Conservation (phyloP, 1,140 invertebrate genomes). For the Sitobion miscanthi region DNA sequence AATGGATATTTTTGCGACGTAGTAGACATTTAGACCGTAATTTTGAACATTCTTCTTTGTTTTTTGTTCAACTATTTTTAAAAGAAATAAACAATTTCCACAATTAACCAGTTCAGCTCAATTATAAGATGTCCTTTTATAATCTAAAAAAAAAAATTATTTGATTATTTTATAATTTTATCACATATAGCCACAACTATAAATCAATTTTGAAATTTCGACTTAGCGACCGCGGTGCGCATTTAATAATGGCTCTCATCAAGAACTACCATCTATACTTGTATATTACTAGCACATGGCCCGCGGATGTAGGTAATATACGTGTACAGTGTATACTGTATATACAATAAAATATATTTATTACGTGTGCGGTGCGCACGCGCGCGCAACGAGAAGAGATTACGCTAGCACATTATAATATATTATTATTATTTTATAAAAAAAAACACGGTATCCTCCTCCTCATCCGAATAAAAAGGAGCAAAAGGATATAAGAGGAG, state of each 20-base stretch:
- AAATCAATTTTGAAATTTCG: background rate
- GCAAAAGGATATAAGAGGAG: conserved; percentile 15
- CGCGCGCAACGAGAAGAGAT: background rate
- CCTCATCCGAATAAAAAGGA: background rate
- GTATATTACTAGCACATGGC: background rate
- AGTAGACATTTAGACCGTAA: too few relatives aligned
- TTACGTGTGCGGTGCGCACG: background rate
- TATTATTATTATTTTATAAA: conserved; percentile 15
- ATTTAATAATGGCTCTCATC: background rate
- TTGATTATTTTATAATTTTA: too few relatives aligned
- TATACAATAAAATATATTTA: background rate
- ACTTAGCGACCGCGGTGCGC: background rate
- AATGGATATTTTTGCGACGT: too few relatives aligned
- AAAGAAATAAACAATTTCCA: too few relatives aligned
- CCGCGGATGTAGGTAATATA: background rate
- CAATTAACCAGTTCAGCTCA: too few relatives aligned
- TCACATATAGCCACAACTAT: background rate
- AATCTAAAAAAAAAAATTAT: background rate
- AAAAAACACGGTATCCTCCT: background rate
- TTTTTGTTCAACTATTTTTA: too few relatives aligned
- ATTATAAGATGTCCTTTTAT: too few relatives aligned
- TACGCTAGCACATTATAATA: conserved; percentile 9
- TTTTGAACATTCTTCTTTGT: too few relatives aligned
- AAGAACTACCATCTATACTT: background rate
- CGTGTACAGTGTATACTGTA: background rate